Conservation (phyloP, 1,140 invertebrate species). For the Paramacrobiotus metropolitanus region DNA sequence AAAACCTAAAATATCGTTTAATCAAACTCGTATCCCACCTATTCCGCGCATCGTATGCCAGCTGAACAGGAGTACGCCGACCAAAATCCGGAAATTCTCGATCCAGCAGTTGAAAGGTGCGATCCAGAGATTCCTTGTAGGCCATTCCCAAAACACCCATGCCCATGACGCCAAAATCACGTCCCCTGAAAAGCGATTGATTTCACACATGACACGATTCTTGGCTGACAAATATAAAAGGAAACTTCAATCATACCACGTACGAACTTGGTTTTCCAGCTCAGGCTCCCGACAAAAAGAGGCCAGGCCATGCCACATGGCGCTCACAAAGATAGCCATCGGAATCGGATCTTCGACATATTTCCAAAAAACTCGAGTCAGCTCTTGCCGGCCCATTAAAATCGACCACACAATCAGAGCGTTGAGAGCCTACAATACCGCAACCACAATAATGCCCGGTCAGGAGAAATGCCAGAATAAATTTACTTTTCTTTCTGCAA, state of each 20-base stretch:
- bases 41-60: neutral
- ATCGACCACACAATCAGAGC: slow-evolving; percentile 22
- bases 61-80: neutral
- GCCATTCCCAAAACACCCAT: slow-evolving; percentile 22
- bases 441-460: too few species aligned
- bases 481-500: slow-evolving; percentile 22
- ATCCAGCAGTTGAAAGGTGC: slow-evolving; percentile 21
- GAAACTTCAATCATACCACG: slow-evolving; percentile 4
- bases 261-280: neutral
- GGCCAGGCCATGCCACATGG: slow-evolving; percentile 16
- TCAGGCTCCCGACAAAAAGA: slow-evolving; percentile 10
- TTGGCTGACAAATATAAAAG: too few species aligned
- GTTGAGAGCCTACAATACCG: slow-evolving; percentile 19
- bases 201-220: too few species aligned
- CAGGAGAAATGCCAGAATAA: too few species aligned
- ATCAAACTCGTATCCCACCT: neutral
- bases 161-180: slow-evolving; percentile 20
- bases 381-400: slow-evolving; percentile 13
- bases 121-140: slow-evolving; percentile 16
- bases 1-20: too few species aligned
- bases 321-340: slow-evolving; percentile 21
- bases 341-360: slow-evolving; percentile 25
- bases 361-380: slow-evolving; percentile 26
- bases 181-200: slow-evolving; percentile 11
- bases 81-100: slow-evolving; percentile 10